Evolutionary conservation across 2,113 vertebrate species (phyloP).

Genomic region (Balaeniceps rex): DNA sequence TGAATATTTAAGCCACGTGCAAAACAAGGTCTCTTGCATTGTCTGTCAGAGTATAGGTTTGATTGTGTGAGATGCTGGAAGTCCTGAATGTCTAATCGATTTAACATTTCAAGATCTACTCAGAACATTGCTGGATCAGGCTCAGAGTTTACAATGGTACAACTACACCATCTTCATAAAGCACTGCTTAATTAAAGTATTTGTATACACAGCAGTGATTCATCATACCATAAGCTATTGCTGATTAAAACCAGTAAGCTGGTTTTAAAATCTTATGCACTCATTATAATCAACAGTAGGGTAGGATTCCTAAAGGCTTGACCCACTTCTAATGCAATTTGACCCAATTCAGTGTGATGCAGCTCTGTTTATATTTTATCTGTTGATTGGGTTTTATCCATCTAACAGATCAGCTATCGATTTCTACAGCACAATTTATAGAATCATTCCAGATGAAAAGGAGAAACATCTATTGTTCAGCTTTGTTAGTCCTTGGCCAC

Average conservation of each 20-base stretch:
- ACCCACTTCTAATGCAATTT: constrained; percentile 37
- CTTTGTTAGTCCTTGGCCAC: not conserved
- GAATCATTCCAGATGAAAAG: not conserved
- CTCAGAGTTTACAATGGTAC: not conserved
- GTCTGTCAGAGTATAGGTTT: not conserved
- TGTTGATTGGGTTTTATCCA: not conserved
- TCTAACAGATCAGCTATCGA: not conserved
- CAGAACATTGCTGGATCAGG: not conserved
- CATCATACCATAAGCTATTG: constrained; percentile 26
- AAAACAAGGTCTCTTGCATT: not conserved
- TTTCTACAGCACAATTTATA: not conserved
- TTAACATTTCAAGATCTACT: not conserved
- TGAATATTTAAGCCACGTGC: not conserved
- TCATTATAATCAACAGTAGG: constrained; percentile 51
- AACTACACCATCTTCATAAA: not conserved
- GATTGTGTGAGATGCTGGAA: not conserved
- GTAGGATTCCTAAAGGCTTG: constrained; percentile 33
- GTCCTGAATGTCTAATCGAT: not conserved
- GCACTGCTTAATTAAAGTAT: constrained; percentile 17
- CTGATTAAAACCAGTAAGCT: constrained; percentile 59
- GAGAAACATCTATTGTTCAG: not conserved
- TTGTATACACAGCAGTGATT: constrained; percentile 5
- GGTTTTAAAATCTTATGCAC: constrained; percentile 50
- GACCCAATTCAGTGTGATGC: constrained; percentile 23
- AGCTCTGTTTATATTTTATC: constrained; percentile 12